Base-by-base conservation (phyloP, 2,888 invertebrate species). In the Synanthedon vespiformis region DNA sequence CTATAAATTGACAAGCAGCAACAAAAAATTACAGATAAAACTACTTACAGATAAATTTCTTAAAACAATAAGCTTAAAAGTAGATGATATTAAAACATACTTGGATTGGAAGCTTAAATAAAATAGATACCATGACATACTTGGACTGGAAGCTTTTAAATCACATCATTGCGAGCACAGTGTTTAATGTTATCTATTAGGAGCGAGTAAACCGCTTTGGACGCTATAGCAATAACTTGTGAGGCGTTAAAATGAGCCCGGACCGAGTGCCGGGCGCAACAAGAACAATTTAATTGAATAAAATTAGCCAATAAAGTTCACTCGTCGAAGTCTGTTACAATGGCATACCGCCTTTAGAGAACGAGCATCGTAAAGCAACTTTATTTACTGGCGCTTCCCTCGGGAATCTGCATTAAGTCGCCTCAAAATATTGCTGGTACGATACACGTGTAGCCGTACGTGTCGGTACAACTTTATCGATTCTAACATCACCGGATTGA, bases 221-320 rank as follows among this genome's bases (percentile, higher is more conserved):
- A 49, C 48, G 75, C 40, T 40, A 50, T 53, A 48, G 53, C 78
- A 74, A 79, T 82, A 80, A 81, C 74, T 81, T 74, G 61, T 68
- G 58, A 76, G 72, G 80, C 77, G 82, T 75, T 80, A 79, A 82
- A 80, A 77, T 69, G 72, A 69, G 62, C 65, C 62, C 57, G 64
- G 59, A 60, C 54, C 63, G 67, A 67, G 63, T 68, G 69, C 59
- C 66, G 72, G 65, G 67, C 64, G 69, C 72, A 70, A 64, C 68
- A 66, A 66, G 76, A 82, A 84, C 83, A 81, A 81, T 85, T 84
- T 85, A 85, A 86, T 86, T 85, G 86, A 82, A 85, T 80, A 78
- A 86, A 86, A 86, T 86, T 86, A 86, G 82, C 82, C 83, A 81
- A 86, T 87, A 87, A 87, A 87, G 68, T 80, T 71, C 62, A 64